Evolutionary conservation across 2,888 invertebrate species (phyloP), one percentile per base, ranked within the genome.

Genomic region (Apotomis turbidana): DNA sequence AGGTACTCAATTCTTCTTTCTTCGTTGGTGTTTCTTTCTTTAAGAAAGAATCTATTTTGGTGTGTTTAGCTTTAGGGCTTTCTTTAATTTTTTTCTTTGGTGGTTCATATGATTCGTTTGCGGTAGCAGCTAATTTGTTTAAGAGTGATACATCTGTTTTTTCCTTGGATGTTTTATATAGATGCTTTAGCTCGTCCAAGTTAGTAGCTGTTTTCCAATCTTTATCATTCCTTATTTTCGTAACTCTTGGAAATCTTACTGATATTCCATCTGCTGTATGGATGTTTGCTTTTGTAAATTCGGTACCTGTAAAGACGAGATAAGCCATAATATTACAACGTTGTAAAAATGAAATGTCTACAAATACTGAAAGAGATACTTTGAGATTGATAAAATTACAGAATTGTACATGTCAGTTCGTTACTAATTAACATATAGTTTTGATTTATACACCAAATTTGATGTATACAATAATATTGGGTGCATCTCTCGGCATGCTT

Each of bases 191-290:
- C 87, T 97, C 97, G 36, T 95, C 90, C 67, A 99, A 90, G 81
- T 95, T 96, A 0, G 98, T 99, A 0, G 98, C 98, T 0, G 96
- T 95, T 78, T 96, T 89, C 95, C 97, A 97, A 74, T 95, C 92
- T 89, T 99, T 99, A 85, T 99, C 99, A 68, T 95, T 91, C 69
- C 99, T 94, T 75, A 98, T 95, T 78, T 94, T 94, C 0, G 97
- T 96, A 0, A 99, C 97, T 77, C 99, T 95, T 0, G 99, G 99
- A 91, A 99, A 99, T 68, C 99, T 94, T 60, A 98, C 97, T 3
- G 98, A 98, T 80, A 99, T 98, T 2, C 98, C 98, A 80, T 97
- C 96, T 0, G 98, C 98, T 1, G 98, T 98, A 84, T 99, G 99
- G 5, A 96, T 94, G 71, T 96, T 96, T 3, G 97, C 96, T 85